Evolutionary conservation across 1,140 invertebrate genomes (phyloP), one percentile per base, ranked within the genome.

Genomic region (Cydia splendana): DNA sequence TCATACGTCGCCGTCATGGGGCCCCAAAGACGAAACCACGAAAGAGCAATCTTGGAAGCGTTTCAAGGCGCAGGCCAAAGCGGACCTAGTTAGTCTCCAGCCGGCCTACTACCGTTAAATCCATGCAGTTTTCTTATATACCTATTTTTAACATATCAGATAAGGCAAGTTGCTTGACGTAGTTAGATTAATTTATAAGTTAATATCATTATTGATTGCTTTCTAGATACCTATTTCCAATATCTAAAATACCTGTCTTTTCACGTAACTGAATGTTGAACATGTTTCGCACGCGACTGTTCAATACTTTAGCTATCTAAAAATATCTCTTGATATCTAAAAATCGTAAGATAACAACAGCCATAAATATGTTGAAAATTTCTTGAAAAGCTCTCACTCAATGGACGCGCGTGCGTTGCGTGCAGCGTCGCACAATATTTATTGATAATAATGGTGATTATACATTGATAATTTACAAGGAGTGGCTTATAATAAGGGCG

Each of bases 361-460:
- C 13, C 67, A 71, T 71, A 71, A 71, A 71, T 71, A 71, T n/a
- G 67, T 71, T 42, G 67, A 71, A 38, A 45, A 42, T 20, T 7
- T 18, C 5, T 42, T 6, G 12, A 71, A n/a, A 71, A 71, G 18
- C 10, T 71, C 67, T 71, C 30, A 71, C 67, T 42, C 18, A 34
- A 38, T 18, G n/a, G 67, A 38, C 67, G 34, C 67, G 34, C 34
- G 34, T 71, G n/a, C 34, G 34, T 42, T n/a, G 67, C 18, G 67
- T 71, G 67, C n/a, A 20, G 15, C 30, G 67, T 34, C 24, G 65
- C 67, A 45, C 2, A 65, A 28, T 62, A 28, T 20, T n/a, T 38
- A 38, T 42, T 71, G 0, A 71, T 62, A 62, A 62, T 24, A 71
- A 71, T 71, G 67, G 67, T 71, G 67, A 71, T 71, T 71, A 71